Conservation (phyloP, 2,113 vertebrate genomes). For the Empidonax alnorum region DNA sequence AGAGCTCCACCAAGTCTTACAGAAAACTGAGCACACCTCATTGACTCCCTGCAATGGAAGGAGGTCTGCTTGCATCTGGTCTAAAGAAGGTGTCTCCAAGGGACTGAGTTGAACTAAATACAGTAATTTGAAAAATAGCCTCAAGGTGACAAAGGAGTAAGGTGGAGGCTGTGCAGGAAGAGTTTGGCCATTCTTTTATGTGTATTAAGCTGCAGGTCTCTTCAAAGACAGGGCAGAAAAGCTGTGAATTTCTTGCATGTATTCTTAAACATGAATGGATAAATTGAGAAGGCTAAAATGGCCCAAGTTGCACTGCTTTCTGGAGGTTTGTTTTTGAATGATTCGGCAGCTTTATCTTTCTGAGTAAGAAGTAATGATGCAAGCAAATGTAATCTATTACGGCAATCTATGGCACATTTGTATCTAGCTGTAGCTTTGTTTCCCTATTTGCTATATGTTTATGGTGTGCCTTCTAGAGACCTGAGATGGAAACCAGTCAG, state of each 20-base stretch:
- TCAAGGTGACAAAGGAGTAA: neutral
- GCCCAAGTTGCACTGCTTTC: neutral
- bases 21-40: neutral
- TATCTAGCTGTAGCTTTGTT: neutral
- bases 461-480: neutral
- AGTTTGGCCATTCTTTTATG: neutral
- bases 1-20: neutral
- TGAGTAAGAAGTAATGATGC: neutral
- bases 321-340: neutral
- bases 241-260: neutral
- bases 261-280: neutral
- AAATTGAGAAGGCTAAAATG: neutral
- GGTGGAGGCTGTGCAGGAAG: neutral
- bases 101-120: neutral
- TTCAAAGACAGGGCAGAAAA: neutral
- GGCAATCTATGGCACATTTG: neutral
- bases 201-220: neutral
- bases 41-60: neutral
- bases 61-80: neutral
- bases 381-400: conserved; percentile 1
- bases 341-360: neutral
- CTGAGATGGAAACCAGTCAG: neutral
- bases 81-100: neutral
- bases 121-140: neutral
- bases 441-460: neutral